These are phyloP conservation scores for Psilopsiagon aurifrons DNA, from an alignment of 2,113 vertebrate species.

Conservation along the genomic window DNA sequence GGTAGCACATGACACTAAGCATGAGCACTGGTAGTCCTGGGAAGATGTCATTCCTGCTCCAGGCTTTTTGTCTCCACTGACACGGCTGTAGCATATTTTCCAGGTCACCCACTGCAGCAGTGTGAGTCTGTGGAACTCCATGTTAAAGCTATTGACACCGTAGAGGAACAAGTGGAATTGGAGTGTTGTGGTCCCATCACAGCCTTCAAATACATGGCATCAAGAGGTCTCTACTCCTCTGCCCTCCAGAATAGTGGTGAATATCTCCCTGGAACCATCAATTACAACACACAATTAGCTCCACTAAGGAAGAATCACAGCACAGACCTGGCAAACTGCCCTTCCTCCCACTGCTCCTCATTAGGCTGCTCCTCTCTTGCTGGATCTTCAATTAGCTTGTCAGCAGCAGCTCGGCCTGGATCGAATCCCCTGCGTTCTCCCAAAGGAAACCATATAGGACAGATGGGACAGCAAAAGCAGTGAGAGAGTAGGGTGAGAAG, in stretches of 20 bases:
- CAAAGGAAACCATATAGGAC: not conserved
- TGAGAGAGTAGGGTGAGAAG: not conserved
- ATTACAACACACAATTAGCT: conserved; percentile 9
- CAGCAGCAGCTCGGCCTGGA: conserved; percentile 27
- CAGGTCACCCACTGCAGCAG: not conserved
- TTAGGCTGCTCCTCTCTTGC: conserved; percentile 9
- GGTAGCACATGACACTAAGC: not conserved
- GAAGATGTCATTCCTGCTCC: not conserved
- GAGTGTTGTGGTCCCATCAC: not conserved
- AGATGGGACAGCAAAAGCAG: conserved; percentile 6
- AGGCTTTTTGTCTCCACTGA: not conserved
- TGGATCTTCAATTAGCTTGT: conserved; percentile 47
- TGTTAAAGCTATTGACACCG: not conserved
- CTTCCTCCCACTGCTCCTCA: conserved; percentile 49
- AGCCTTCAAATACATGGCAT: not conserved
- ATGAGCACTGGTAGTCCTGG: not conserved
- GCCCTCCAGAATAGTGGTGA: not conserved
- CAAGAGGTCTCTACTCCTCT: not conserved
- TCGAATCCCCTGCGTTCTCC: conserved; percentile 4
- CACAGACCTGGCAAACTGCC: conserved; percentile 17
- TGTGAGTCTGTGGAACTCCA: not conserved
- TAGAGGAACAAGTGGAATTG: not conserved
- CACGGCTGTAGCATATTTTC: rapidly evolving
- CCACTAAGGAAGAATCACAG: not conserved
- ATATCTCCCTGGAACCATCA: not conserved